A percentile compares a stretch with the other conserved stretches of the same genome.
Conservation (phyloP, 2,113 vertebrate genomes). For the Halcyon malimbica region DNA sequence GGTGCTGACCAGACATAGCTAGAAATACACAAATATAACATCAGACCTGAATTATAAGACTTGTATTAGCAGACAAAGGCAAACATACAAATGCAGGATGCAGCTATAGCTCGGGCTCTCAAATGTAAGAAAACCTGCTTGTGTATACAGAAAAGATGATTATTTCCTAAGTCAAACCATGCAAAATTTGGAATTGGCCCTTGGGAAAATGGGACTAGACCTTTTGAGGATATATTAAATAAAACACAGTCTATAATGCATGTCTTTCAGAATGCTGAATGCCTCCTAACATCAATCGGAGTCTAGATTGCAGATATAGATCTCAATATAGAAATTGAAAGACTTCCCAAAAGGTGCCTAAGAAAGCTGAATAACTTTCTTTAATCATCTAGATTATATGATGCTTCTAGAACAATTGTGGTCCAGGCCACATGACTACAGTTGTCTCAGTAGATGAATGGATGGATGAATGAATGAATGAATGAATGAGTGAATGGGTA, state of each 20-base stretch:
- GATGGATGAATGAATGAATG: slow-evolving; percentile 31
- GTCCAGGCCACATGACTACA: slow-evolving; percentile 15
- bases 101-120: not conserved
- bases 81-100: not conserved
- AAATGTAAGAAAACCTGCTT: not conserved
- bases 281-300: not conserved
- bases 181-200: not conserved
- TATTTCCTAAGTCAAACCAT: not conserved
- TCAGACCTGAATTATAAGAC: not conserved
- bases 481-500: slow-evolving; percentile 12
- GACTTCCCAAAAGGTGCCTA: not conserved
- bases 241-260: not conserved
- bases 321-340: not conserved
- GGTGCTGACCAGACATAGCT: not conserved
- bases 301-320: not conserved
- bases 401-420: not conserved
- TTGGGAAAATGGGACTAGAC: not conserved
- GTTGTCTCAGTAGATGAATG: not conserved
- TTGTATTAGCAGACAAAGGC: not conserved
- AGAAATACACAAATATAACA: not conserved
- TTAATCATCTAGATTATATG: not conserved
- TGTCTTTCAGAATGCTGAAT: not conserved
- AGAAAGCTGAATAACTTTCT: not conserved
- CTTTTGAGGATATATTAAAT: not conserved
- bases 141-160: not conserved